Percentiles rank a stretch among this genome's conserved stretches.
phyloP scores from a whole-genome alignment of 2,113 vertebrate species.

The Elachura formosa region DNA sequence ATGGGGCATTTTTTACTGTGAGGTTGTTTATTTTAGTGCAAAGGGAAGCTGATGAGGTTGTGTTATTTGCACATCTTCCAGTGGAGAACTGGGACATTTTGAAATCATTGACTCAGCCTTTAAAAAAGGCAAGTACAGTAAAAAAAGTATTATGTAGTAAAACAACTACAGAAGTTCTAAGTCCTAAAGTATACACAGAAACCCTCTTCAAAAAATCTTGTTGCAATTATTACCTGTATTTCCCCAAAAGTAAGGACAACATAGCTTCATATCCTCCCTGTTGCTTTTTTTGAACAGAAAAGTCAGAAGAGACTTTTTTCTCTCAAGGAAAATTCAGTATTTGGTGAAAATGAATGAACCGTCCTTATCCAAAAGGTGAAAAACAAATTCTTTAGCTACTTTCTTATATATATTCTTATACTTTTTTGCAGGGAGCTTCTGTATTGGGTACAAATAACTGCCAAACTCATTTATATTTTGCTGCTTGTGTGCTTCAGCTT shows the following conservation, averaged over 20 bases:
- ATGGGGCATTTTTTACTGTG: neutral
- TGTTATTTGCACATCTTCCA: neutral
- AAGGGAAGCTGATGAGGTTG: neutral
- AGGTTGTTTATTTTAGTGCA: neutral
- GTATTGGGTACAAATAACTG: neutral
- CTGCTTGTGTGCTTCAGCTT: neutral
- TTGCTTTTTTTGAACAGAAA: neutral
- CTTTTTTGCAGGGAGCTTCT: neutral
- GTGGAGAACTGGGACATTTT: neutral
- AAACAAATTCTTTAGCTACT: neutral
- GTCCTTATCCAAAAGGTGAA: neutral
- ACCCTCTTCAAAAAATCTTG: neutral
- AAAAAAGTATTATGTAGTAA: neutral
- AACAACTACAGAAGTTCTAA: neutral
- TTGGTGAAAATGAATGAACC: neutral
- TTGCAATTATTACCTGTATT: neutral
- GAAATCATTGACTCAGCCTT: neutral
- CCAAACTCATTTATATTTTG: neutral
- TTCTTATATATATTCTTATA: neutral
- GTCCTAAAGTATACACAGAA: neutral
- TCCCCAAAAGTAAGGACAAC: neutral
- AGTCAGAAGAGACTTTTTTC: neutral
- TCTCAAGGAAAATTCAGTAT: neutral
- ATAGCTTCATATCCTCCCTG: neutral
- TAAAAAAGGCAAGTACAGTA: neutral